phyloP scores from a whole-genome alignment of 2,113 vertebrate species.

The Herpetotheres cachinnans region DNA sequence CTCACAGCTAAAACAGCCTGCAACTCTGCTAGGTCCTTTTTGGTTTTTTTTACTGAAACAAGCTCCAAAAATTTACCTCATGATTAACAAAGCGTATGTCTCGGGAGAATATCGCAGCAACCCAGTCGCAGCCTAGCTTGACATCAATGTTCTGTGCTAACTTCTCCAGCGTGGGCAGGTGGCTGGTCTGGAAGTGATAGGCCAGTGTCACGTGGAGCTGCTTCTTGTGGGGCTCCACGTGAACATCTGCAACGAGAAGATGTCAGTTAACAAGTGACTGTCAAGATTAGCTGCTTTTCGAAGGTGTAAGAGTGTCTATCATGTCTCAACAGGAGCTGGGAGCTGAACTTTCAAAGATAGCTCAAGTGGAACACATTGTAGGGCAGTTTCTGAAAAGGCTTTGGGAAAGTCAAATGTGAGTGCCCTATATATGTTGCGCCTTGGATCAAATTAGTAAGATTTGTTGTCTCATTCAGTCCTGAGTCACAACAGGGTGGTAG shows the following conservation, averaged over 20 bases:
- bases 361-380: background rate
- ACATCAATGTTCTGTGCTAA: slow-evolving; percentile 87
- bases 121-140: slow-evolving; percentile 92
- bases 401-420: background rate
- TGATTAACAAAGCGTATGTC: slow-evolving; percentile 96
- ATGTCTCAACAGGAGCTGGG: background rate
- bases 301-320: background rate
- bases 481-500: background rate
- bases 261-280: background rate
- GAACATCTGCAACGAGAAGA: slow-evolving; percentile 80
- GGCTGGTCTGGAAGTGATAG: slow-evolving; percentile 93
- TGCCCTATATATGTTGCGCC: background rate
- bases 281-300: rapidly evolving
- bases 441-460: background rate
- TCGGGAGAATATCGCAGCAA: slow-evolving; percentile 91
- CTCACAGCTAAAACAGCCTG: background rate
- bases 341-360: background rate
- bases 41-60: background rate
- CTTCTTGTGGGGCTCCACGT: slow-evolving; percentile 95
- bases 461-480: background rate
- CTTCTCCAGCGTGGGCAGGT: slow-evolving; percentile 89
- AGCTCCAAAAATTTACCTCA: slow-evolving; percentile 77
- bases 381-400: background rate
- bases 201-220: slow-evolving; percentile 96
- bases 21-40: background rate